Conservation (phyloP, 2,113 vertebrate species). For the Pagrus major region DNA sequence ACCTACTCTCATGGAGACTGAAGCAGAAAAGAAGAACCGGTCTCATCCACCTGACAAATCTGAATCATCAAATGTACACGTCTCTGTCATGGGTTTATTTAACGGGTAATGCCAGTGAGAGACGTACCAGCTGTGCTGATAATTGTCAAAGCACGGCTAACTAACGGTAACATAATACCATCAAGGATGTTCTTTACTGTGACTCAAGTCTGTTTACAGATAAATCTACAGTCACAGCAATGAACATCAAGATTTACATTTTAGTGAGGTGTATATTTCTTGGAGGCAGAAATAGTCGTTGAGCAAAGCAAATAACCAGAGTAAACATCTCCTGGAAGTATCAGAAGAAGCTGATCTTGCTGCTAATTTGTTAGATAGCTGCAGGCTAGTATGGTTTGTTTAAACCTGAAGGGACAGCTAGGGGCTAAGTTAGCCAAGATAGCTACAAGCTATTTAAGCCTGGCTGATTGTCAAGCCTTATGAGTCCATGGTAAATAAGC, state of each 20-base stretch:
- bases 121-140: neutral
- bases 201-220: neutral
- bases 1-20: constrained; percentile 75
- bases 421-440: neutral
- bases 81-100: neutral
- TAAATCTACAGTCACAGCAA: neutral
- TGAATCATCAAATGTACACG: neutral
- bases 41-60: neutral
- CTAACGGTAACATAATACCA: neutral
- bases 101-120: neutral
- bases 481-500: neutral
- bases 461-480: neutral
- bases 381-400: neutral
- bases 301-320: neutral
- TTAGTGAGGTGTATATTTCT: neutral
- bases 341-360: neutral
- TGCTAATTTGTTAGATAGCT: neutral
- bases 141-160: neutral
- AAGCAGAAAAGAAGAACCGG: neutral
- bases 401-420: neutral
- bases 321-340: neutral
- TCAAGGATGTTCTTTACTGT: constrained; percentile 4
- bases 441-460: neutral
- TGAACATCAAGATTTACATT: neutral
- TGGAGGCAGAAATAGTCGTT: constrained; percentile 8